Evolutionary conservation across 2,888 invertebrate genomes (phyloP), one percentile per base, ranked within the genome.

Genomic region (Ochropleura plecta): DNA sequence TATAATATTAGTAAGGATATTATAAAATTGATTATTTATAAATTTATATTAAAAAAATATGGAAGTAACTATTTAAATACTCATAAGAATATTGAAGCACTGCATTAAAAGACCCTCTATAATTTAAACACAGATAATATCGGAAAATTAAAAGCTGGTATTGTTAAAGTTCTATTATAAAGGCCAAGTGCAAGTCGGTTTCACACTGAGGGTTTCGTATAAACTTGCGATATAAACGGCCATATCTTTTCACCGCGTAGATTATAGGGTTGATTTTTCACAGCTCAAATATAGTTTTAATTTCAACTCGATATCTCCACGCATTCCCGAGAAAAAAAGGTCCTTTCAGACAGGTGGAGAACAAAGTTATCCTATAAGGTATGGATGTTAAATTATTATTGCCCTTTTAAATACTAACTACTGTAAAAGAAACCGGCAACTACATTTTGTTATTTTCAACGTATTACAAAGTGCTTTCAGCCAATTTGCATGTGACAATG

Each of bases 401-500:
- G 40, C 1, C 10, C n/a, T n/a, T 16, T 16, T 44, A 7, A 9
- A 20, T 46, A 46, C 30, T 49, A 30, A 30, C 30, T 30, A 30
- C 20, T 5, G 20, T 10, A 16, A 79, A 70, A 44, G 9, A 12
- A 18, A 40, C 48, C 8, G 20, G 9, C 5, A 20, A 44, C 53
- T 68, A 44, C 18, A 53, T 65, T 49, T 42, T 30, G 6, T 55
- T 60, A 62, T 40, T 57, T 5, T 57, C 46, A 46, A 48, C 67
- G 18, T 40, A 67, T 20, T 53, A 59, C 55, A 55, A 59, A 55
- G 46, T 49, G 30, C 49, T 82, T 65, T 49, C 40, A 77, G n/a
- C 44, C 14, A 78, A 82, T 82, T 81, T 77, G 49, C 44, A 69
- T 69, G 55, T 42, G 42, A 70, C 20, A 69, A 46, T 66, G 46